A percentile compares a stretch with the other conserved stretches of the same genome.
Evolutionary conservation across 2,888 invertebrate species (phyloP).

Genomic region (Germaria angustata): DNA sequence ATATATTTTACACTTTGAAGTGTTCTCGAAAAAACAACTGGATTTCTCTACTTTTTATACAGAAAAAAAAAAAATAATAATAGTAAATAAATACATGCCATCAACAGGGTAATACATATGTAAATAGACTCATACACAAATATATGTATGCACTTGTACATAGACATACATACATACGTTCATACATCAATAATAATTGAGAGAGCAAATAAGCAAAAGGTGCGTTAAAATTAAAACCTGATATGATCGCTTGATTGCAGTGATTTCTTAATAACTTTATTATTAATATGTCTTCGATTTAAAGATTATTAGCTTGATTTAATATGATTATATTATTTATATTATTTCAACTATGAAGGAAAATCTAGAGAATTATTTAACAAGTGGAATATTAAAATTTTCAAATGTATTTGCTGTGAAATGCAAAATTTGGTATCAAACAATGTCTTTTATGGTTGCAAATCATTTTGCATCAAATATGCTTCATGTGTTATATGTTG

Average conservation of each 20-base stretch:
- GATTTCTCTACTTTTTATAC: background rate
- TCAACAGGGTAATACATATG: background rate
- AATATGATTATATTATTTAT: too few species aligned
- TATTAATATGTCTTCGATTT: background rate
- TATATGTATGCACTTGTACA: background rate
- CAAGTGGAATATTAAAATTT: too few species aligned
- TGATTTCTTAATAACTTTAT: background rate
- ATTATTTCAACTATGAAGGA: too few species aligned
- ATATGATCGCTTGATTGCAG: background rate
- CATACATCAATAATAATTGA: background rate
- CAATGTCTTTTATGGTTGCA: too few species aligned
- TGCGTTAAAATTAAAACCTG: background rate
- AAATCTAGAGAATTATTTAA: too few species aligned
- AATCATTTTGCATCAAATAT: too few species aligned
- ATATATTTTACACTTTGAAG: constrained; percentile 55
- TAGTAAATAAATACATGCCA: background rate
- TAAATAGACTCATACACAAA: background rate
- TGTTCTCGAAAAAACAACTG: constrained; percentile 14
- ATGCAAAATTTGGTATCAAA: too few species aligned
- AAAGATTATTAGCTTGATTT: background rate
- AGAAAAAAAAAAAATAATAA: background rate
- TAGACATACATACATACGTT: background rate
- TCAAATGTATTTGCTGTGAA: too few species aligned
- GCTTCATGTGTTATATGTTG: too few species aligned
- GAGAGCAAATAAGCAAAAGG: background rate